Evolutionary conservation across 2,113 vertebrate genomes (phyloP).

Genomic region (Colistium nudipinnis): DNA sequence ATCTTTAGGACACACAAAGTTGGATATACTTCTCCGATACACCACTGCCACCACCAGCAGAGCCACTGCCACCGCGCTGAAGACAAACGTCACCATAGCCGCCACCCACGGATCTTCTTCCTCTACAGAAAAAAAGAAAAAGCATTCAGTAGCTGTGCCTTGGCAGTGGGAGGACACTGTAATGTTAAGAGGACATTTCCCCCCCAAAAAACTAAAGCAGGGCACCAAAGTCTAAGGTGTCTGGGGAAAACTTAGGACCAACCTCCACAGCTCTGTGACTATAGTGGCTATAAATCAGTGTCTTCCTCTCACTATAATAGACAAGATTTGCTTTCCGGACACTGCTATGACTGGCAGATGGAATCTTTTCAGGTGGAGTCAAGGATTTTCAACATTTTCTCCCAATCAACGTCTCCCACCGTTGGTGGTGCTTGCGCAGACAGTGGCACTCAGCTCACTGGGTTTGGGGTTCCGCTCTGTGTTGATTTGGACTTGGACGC

Average conservation of each 20-base stretch:
- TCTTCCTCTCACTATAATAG: no score
- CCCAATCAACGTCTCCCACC: constrained; percentile 40
- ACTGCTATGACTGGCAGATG: no score
- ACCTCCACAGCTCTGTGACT: no score
- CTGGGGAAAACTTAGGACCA: no score
- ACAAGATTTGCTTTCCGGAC: no score
- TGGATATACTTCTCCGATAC: constrained; percentile 45
- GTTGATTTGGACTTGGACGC: constrained; percentile 66
- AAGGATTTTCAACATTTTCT: no score
- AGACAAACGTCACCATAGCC: constrained; percentile 30
- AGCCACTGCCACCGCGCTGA: not conserved
- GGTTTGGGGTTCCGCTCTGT: not conserved
- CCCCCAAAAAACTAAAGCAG: no score
- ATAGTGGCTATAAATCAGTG: no score
- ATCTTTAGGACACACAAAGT: constrained; percentile 61
- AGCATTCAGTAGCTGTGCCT: not conserved
- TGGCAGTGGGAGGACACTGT: no score
- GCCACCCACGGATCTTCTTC: constrained; percentile 50
- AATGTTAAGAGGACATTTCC: no score
- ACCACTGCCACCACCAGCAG: constrained; percentile 38
- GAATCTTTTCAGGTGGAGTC: no score
- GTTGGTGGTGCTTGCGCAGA: constrained; percentile 61
- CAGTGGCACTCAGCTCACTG: constrained; percentile 35
- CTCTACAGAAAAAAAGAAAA: constrained; percentile 35
- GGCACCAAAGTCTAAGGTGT: no score